These are phyloP conservation scores for Microctenopoma lineatum DNA, from an alignment of 2,797 vertebrate species.

Conservation along the genomic window DNA sequence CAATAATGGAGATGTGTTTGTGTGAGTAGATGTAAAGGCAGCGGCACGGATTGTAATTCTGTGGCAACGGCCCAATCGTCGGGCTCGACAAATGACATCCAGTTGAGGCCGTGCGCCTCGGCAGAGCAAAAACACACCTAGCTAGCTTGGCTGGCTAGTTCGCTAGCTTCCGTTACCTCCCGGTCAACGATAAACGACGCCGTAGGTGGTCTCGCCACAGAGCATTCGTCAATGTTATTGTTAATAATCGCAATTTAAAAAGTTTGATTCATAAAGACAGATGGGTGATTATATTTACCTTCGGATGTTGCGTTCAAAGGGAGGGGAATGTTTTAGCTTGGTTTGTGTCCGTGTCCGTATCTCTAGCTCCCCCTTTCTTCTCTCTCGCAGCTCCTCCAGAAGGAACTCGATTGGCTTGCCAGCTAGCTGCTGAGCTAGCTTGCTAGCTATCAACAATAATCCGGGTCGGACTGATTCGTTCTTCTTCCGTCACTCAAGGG, in stretches of 20 bases:
- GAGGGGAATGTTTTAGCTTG: slow-evolving; percentile 80
- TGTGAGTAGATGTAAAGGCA: slow-evolving; percentile 26
- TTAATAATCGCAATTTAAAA: slow-evolving; percentile 46
- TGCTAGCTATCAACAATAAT: slow-evolving; percentile 85
- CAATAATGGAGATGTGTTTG: slow-evolving; percentile 9
- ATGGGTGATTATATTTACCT: slow-evolving; percentile 71
- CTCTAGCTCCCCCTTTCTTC: slow-evolving; percentile 86
- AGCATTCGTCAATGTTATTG: slow-evolving; percentile 26
- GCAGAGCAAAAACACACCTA: slow-evolving; percentile 81
- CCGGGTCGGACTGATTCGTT: slow-evolving; percentile 80
- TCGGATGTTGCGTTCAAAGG: slow-evolving; percentile 78
- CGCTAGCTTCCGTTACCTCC: slow-evolving; percentile 80
- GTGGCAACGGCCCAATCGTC: slow-evolving; percentile 78
- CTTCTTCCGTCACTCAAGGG: slow-evolving; percentile 78
- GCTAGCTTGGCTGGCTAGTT: slow-evolving; percentile 75
- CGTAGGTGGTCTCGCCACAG: slow-evolving; percentile 64
- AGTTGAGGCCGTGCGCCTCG: slow-evolving; percentile 78
- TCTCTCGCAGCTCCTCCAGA: slow-evolving; percentile 79
- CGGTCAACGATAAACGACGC: slow-evolving; percentile 79
- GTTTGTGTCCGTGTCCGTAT: slow-evolving; percentile 77
- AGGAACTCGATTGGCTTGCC: slow-evolving; percentile 79
- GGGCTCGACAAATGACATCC: slow-evolving; percentile 80
- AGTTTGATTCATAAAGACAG: slow-evolving; percentile 25
- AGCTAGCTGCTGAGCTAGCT: slow-evolving; percentile 79
- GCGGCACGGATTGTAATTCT: slow-evolving; percentile 46